Base-by-base conservation (phyloP, 1,140 invertebrate species). In the Drosophila willistoni region DNA sequence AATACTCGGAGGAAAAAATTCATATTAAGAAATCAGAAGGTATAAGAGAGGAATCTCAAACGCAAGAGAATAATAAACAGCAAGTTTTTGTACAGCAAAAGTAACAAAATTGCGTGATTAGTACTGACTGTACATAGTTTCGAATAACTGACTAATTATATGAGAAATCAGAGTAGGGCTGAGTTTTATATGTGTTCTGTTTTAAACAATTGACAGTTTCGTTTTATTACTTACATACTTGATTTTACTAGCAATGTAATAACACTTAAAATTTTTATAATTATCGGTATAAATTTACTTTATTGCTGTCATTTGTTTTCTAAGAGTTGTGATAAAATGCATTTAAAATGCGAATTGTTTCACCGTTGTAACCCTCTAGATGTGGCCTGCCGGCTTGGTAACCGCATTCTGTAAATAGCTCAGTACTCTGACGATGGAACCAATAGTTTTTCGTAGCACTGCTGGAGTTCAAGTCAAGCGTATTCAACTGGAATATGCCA, bases 401-500 rank as follows among this genome's bases (percentile, higher is more conserved):
- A 22, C 91, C 71, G 75, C 96, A 96, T 44, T 93, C 93, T 6
- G 94, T 90, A 89, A 95, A 98, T n/a, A 98, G 79, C 72, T 94
- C 90, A 44, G 96, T 92, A 71, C 93, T 93, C 19, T 94, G 94
- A 54, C 69, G 59, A 55, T 91, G 93, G 94, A 96, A 98, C 94
- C 95, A 96, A 74, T 96, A 94, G 92, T 98, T 98, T 86, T 95
- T 97, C 2, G 93, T 91, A n/a, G 94, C 9, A 34, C 94, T 92
- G 29, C 63, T 87, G 3, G 93, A 93, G 87, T 94, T 93, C 4
- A 96, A 75, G 91, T 96, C 93, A 17, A 97, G 92, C 2, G 96
- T 97, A 85, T 98, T 98, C n/a, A 98, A 92, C 92, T 98, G 97
- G 72, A 96, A 95, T 41, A 97, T 94, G 9, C 95, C 95, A 91